Evolutionary conservation across 1,140 invertebrate genomes (phyloP), one percentile per base, ranked within the genome.

Genomic region (Zaprionus ghesquierei): DNA sequence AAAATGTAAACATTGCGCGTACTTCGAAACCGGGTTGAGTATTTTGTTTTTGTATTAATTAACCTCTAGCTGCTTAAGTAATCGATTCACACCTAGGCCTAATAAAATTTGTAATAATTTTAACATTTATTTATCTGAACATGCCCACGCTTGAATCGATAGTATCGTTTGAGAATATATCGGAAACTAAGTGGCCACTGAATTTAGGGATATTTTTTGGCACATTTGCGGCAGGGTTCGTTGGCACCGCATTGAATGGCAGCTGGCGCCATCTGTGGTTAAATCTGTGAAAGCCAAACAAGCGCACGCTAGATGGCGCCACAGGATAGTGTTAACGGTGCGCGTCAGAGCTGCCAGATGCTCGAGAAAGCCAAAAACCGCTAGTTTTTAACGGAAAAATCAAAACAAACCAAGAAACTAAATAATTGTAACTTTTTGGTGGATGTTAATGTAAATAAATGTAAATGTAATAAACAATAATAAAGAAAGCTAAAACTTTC

Each of bases 1-100:
- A 54, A 63, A 63, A 63, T 63, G 61, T 63, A 63, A 63, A 63
- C 61, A 63, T 62, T 62, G 27, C 27, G 15, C 56, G 8, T 12
- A 50, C 56, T 49, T 29, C 31, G 3, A 49, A 9, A 46, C 41
- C 41, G 41, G 41, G 41, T 22, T 18, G 18, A 22, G 15, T 46
- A 46, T 46, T 46, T 46, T 46, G 9, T 12, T n/a, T n/a, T n/a
- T 46, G 3, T 46, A 46, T 46, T 46, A 46, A 46, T 46, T 46
- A 46, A 46, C 41, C 41, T 0, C 3, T 22, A 1, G 41, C 18
- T 46, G 41, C 18, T 46, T 10, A 46, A 20, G 3, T 15, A 15
- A 41, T 41, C 5, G 1, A 41, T 15, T 15, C 4, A 41, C 2
- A n/a, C n/a, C n/a, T n/a, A n/a, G 5, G 33, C 6, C 10, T 1